Base-by-base conservation (phyloP, 2,113 vertebrate species). In the Benitochromis conjunctus region DNA sequence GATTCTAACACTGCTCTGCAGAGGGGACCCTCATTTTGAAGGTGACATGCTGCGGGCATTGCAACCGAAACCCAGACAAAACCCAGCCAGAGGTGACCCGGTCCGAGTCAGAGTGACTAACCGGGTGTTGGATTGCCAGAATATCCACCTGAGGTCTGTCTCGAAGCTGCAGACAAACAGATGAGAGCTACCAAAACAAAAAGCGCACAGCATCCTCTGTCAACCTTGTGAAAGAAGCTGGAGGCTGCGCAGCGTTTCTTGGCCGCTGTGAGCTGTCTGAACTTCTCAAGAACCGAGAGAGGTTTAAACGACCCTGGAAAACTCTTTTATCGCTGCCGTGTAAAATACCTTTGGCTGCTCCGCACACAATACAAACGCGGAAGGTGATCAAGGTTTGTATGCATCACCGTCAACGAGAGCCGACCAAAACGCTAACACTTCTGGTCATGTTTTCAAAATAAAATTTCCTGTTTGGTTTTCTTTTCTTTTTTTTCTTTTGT, bases 351-450 rank as follows among this genome's bases (percentile, higher is more conserved):
- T 57, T 89, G 83, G 76, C 56, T 64, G 71, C 81, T 88, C 51
- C 81, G 53, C 69, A 92, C 74, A 56, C 58, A 87, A 92, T 82
- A 92, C 91, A 94, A 94, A 95, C 90, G 93, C 91, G 90, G 92
- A 93, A 91, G 88, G 91, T 76, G 83, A 85, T 55, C 66, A 74
- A 84, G 86, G 48, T 89, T 92, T 85, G 26, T 29, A 4, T 38
- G 18, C 80, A 91, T 79, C 81, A 46, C 0, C 13, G 36, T 80
- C 57, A 93, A 90, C 4, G 4, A 0, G 0, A 5, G 0, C 12
- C 4, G 0, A 18, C 9, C 14, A 76, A 14, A 55, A 48, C 36
- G 6, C 0, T 0, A 0, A 14, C 1, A 24, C 71, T 90, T 93
- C 94, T 91, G 88, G 80, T 69, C 2, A 9, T 1, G 2, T 53